phyloP scores from a whole-genome alignment of 2,888 invertebrate genomes.

The Lamproptera curius region DNA sequence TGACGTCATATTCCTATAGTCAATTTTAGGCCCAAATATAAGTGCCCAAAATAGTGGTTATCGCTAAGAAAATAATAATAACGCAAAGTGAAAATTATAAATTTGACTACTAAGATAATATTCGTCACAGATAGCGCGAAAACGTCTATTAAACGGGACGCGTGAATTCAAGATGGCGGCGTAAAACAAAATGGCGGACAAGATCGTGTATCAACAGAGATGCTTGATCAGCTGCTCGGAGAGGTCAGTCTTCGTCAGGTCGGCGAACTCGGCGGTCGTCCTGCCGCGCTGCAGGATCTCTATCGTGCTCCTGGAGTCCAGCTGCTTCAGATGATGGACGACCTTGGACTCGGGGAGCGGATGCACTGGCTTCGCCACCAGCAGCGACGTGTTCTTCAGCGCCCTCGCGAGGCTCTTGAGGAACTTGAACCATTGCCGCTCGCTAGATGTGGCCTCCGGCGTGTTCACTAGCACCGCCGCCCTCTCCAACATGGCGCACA shows the following conservation, averaged over 20 bases:
- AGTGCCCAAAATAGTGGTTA: too few relatives aligned
- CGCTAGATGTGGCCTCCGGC: slow-evolving; percentile 61
- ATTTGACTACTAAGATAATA: too few relatives aligned
- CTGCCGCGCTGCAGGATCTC: slow-evolving; percentile 65
- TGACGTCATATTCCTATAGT: too few relatives aligned
- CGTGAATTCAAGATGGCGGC: slow-evolving; percentile 24
- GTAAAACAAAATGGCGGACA: slow-evolving; percentile 19
- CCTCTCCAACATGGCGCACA: slow-evolving; percentile 57
- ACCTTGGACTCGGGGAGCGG: slow-evolving; percentile 45
- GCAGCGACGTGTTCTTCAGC: slow-evolving; percentile 49
- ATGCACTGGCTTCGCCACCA: slow-evolving; percentile 47
- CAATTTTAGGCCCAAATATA: too few relatives aligned
- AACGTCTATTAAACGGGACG: background rate
- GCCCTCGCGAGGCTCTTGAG: slow-evolving; percentile 70
- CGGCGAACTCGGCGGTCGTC: slow-evolving; percentile 53
- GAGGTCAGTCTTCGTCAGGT: slow-evolving; percentile 55
- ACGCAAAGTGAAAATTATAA: too few relatives aligned
- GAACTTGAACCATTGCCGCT: slow-evolving; percentile 76
- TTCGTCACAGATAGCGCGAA: too few relatives aligned
- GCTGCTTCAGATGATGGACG: slow-evolving; percentile 48
- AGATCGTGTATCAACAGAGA: slow-evolving; percentile 50
- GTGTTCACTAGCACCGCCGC: slow-evolving; percentile 53
- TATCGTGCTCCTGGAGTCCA: slow-evolving; percentile 59
- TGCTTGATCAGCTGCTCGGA: slow-evolving; percentile 53
- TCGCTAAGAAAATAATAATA: too few relatives aligned